Evolutionary conservation across 35 echinoderm and acorn worm genomes (phyloP).

Genomic region (Strongylocentrotus purpuratus): DNA sequence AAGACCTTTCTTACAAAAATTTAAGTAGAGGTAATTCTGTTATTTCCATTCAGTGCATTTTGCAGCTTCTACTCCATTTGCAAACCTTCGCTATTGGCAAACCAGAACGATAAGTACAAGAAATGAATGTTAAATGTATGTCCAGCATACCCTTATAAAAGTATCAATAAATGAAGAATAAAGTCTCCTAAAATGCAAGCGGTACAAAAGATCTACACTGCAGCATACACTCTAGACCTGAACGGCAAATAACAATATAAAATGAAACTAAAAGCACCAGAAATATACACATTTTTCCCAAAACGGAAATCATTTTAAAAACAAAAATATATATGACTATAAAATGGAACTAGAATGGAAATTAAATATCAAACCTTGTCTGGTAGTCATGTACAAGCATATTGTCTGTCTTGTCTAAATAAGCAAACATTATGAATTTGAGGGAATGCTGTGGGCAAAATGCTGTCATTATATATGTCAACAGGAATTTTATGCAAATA

Average conservation of each 20-base stretch:
- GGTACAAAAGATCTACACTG: not conserved
- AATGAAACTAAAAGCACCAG: slow-evolving; percentile 2
- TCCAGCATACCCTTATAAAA: not conserved
- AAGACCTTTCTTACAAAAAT: not conserved
- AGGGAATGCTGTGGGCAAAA: not conserved
- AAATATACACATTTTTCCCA: not conserved
- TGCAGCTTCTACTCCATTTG: not conserved
- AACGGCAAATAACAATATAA: not conserved
- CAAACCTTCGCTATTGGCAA: not conserved
- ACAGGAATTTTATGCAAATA: not conserved
- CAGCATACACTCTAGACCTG: not conserved
- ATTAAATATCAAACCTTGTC: not conserved
- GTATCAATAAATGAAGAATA: not conserved
- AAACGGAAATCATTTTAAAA: not conserved
- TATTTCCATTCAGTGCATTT: not conserved
- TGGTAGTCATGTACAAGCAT: not conserved
- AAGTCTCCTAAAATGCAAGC: not conserved
- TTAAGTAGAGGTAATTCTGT: not conserved
- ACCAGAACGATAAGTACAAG: not conserved
- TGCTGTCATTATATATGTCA: not conserved
- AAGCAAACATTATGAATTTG: not conserved
- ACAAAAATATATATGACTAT: not conserved
- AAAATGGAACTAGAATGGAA: not conserved
- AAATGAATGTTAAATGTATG: not conserved
- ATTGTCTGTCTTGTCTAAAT: not conserved